Evolutionary conservation across 1,140 invertebrate species (phyloP), one percentile per base, ranked within the genome.

Genomic region (Drosophila guanche): DNA sequence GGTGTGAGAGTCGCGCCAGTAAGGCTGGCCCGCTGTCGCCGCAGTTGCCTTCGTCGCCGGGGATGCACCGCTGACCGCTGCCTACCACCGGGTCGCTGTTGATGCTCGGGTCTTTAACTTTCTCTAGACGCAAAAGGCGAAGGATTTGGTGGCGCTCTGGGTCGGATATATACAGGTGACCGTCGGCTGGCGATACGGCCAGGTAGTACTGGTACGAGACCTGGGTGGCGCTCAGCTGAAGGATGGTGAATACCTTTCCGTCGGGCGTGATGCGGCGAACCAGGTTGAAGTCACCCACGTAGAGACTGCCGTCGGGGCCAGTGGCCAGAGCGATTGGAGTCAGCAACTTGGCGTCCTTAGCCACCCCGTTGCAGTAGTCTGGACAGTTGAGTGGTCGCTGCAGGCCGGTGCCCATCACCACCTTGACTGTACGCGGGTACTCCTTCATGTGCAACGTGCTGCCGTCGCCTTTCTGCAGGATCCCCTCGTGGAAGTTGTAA

Each of bases 401-500:
- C n/a, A 97, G 93, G 2, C 98, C 98, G 42, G 96, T 98, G 5
- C 98, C 98, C 95, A 99, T 97, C 0, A 98, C 95, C 10, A 98
- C 97, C 84, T 97, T 95, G 1, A 99, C 95, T 54, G 97, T 97
- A 20, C 96, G 93, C 14, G 97, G 96, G 89, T 98, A 97, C 90
- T 98, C 96, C 90, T 98, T 98, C 90, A 99, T 94, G 91, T 98
- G 97, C 14, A 99, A 93, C 20, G 94, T 97, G 1, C 97, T 97
- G 33, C 98, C 98, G 91, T 99, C 98, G 23, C 98, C 98, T 91
- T 98, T 98, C 91, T 99, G 98, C 42, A 99, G 92, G 71, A 99
- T 98, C 79, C 97, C 98, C 94, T 99, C 97, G 84, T 98, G 96
- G 93, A 98, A 98, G 91, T 99, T 99, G 92, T 99, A 99, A 91